Evolutionary conservation across 2,113 vertebrate species (phyloP).

Genomic region (Oryzias curvinotus): DNA sequence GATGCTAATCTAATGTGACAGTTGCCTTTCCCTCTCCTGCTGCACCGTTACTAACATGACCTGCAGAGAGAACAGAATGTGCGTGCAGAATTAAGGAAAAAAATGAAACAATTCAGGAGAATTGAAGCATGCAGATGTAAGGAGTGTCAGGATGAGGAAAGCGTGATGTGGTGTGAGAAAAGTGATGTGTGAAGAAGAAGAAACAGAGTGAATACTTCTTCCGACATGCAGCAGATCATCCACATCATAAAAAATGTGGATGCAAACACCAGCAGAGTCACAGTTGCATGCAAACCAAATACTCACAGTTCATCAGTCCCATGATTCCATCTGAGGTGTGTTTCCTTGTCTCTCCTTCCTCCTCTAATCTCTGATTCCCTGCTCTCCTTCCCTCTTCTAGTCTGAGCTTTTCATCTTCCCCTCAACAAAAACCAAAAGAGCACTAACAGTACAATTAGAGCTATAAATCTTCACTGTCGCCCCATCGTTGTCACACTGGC

Average conservation of each 20-base stretch:
- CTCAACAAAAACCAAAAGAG: constrained; percentile 40
- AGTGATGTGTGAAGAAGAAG: not conserved
- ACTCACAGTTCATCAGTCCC: constrained; percentile 51
- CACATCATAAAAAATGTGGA: not conserved
- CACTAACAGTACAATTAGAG: constrained; percentile 43
- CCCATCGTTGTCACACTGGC: constrained; percentile 27
- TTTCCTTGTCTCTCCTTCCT: constrained; percentile 29
- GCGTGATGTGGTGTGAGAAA: not conserved
- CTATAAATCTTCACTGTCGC: constrained; percentile 39
- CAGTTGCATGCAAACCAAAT: constrained; percentile 19
- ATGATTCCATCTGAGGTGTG: constrained; percentile 34
- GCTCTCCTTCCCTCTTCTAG: constrained; percentile 27
- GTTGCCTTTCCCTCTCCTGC: constrained; percentile 49
- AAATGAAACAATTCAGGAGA: not conserved
- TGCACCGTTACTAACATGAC: constrained; percentile 33
- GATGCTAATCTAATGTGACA: constrained; percentile 60
- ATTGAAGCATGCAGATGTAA: constrained; percentile 14
- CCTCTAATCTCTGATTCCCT: constrained; percentile 21
- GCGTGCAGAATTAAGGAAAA: constrained; percentile 2
- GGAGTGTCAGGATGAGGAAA: not conserved
- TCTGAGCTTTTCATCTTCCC: constrained; percentile 27
- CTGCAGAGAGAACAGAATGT: constrained; percentile 27
- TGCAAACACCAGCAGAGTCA: constrained; percentile 5
- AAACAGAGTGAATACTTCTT: not conserved
- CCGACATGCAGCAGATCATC: not conserved